Conservation (phyloP, 1,140 invertebrate genomes). For the Drosophila mauritiana region DNA sequence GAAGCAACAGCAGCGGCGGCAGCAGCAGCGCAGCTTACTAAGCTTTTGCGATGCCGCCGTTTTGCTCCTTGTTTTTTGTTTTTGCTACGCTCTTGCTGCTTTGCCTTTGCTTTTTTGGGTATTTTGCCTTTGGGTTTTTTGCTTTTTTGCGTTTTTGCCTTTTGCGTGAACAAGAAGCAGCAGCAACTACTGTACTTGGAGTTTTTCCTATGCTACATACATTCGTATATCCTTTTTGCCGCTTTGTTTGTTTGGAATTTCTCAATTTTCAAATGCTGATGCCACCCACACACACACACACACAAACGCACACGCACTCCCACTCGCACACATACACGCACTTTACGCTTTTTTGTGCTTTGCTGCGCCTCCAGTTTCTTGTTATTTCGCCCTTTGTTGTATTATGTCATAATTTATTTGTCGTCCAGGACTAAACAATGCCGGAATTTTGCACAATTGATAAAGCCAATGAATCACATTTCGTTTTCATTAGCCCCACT, state of each 20-base stretch:
- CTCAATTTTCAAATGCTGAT: constrained; percentile 71
- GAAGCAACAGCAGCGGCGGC: constrained; percentile 44
- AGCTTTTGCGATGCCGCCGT: constrained; percentile 67
- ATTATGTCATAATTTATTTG: constrained; percentile 79
- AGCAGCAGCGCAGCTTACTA: constrained; percentile 70
- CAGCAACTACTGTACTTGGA: constrained; percentile 67
- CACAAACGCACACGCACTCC: constrained; percentile 13
- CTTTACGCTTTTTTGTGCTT: constrained; percentile 54
- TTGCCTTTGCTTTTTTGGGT: constrained; percentile 57
- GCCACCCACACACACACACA: constrained; percentile 38
- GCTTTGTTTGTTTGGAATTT: constrained; percentile 70
- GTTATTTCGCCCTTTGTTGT: constrained; percentile 35
- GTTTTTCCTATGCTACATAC: constrained; percentile 25
- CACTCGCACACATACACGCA: constrained; percentile 30
- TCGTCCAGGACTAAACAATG: constrained; percentile 70
- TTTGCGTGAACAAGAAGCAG: constrained; percentile 29
- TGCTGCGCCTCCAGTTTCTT: constrained; percentile 12
- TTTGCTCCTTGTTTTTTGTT: constrained; percentile 82
- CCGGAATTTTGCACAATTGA: constrained; percentile 64
- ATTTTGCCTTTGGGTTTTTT: constrained; percentile 35
- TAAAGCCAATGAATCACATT: constrained; percentile 70
- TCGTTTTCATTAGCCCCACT: constrained; percentile 53
- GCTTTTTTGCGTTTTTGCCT: constrained; percentile 33
- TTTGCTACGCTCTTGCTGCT: constrained; percentile 74
- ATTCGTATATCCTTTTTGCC: constrained; percentile 53